Percentiles rank a stretch among this genome's conserved stretches.
Conservation (phyloP, 1,140 invertebrate species). For the Bombus superbus region DNA sequence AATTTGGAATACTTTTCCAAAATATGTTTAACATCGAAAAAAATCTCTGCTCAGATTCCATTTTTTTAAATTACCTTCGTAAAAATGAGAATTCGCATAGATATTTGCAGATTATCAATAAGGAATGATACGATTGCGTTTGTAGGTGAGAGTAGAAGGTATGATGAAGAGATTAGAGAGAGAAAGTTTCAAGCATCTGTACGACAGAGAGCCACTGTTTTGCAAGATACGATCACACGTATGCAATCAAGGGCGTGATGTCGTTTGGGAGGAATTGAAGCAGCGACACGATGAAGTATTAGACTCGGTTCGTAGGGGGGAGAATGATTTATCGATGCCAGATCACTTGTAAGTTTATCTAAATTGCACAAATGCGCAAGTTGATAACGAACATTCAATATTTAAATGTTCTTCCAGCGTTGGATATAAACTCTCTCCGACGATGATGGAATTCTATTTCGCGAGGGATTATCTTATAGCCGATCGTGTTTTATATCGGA, state of each 20-base stretch:
- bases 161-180: constrained; percentile 69
- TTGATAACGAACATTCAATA: neutral
- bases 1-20: too few relatives aligned
- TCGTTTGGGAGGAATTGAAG: constrained; percentile 80
- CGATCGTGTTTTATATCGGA: constrained; percentile 72
- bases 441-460: constrained; percentile 78
- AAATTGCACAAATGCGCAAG: neutral
- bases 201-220: constrained; percentile 79
- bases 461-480: constrained; percentile 71
- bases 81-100: neutral
- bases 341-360: constrained; percentile 79
- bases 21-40: neutral
- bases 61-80: neutral
- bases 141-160: constrained; percentile 80
- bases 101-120: neutral
- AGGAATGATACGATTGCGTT: neutral
- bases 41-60: neutral
- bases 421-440: constrained; percentile 76
- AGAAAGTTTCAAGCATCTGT: constrained; percentile 75
- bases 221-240: constrained; percentile 81
- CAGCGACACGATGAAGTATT: constrained; percentile 76
- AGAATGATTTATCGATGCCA: constrained; percentile 75
- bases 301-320: constrained; percentile 61
- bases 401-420: constrained; percentile 69
- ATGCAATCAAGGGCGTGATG: constrained; percentile 77